Percentiles rank a stretch among this genome's conserved stretches.
phyloP scores from a whole-genome alignment of 2,113 vertebrate species.

The Lynx canadensis region DNA sequence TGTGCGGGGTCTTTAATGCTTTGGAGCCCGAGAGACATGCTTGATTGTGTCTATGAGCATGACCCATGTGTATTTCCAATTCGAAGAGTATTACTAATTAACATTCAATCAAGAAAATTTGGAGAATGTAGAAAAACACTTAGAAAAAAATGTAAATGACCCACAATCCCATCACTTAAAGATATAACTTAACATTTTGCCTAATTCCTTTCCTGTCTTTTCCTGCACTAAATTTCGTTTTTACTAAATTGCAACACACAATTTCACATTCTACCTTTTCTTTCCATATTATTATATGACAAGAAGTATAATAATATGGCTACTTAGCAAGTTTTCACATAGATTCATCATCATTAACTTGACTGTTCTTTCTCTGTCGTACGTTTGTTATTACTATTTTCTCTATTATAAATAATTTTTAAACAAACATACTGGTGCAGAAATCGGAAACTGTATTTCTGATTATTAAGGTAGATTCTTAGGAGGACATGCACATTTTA shows the following conservation, averaged over 20 bases:
- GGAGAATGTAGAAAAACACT: neutral
- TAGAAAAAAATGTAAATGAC: neutral
- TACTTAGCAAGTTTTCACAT: neutral
- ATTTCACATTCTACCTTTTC: neutral
- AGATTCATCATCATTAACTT: neutral
- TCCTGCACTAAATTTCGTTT: neutral
- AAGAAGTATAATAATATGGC: neutral
- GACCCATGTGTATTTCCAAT: neutral
- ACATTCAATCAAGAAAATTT: neutral
- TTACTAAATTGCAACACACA: neutral
- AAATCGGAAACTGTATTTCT: neutral
- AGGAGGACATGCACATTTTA: neutral
- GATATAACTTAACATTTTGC: neutral
- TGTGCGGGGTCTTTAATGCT: too few relatives aligned
- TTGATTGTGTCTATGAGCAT: neutral
- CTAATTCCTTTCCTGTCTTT: neutral
- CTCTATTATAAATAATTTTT: neutral
- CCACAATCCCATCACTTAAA: neutral
- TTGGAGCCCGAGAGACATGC: fast-evolving
- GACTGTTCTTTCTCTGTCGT: neutral
- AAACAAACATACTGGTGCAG: neutral
- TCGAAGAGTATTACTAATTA: neutral
- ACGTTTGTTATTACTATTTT: neutral
- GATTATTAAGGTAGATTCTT: neutral
- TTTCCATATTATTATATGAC: neutral